Conservation (phyloP, 2,888 invertebrate species). For the Ormyrus pomaceus region DNA sequence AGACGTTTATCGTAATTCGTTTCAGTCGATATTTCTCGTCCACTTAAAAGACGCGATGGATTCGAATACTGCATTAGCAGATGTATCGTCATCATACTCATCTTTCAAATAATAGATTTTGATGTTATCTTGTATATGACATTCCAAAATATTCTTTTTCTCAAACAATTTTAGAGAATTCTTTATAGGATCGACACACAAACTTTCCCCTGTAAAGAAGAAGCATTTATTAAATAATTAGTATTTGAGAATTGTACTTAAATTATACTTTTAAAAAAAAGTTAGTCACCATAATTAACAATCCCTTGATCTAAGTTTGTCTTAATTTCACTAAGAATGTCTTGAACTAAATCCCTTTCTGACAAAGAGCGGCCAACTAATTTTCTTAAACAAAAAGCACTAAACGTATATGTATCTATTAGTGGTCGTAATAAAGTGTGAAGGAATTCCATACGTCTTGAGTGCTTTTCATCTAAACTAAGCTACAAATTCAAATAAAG, state of each 20-base stretch:
- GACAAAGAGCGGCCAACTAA: conserved; percentile 78
- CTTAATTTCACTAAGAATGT: conserved; percentile 82
- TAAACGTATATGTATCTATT: conserved; percentile 84
- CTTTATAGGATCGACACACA: conserved; percentile 90
- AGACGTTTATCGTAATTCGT: neutral
- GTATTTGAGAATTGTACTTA: neutral
- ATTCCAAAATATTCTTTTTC: conserved; percentile 88
- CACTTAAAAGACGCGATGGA: conserved; percentile 69
- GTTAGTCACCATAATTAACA: conserved; percentile 80
- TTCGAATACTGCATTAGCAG: conserved; percentile 67
- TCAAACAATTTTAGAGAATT: conserved; percentile 89
- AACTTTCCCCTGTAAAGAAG: conserved; percentile 84
- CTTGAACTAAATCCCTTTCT: conserved; percentile 83
- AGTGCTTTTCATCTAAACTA: conserved; percentile 67
- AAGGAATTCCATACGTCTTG: conserved; percentile 77
- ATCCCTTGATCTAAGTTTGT: conserved; percentile 79
- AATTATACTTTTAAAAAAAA: conserved; percentile 3
- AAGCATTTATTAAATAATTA: neutral
- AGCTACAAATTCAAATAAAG: conserved; percentile 63
- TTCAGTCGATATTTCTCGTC: conserved; percentile 68
- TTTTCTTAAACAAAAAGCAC: conserved; percentile 79
- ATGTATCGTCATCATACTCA: conserved; percentile 67
- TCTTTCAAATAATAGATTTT: conserved; percentile 71
- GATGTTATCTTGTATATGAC: conserved; percentile 67
- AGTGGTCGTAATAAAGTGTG: conserved; percentile 82